phyloP scores from a whole-genome alignment of 2,797 vertebrate genomes.

The Fratercula arctica region DNA sequence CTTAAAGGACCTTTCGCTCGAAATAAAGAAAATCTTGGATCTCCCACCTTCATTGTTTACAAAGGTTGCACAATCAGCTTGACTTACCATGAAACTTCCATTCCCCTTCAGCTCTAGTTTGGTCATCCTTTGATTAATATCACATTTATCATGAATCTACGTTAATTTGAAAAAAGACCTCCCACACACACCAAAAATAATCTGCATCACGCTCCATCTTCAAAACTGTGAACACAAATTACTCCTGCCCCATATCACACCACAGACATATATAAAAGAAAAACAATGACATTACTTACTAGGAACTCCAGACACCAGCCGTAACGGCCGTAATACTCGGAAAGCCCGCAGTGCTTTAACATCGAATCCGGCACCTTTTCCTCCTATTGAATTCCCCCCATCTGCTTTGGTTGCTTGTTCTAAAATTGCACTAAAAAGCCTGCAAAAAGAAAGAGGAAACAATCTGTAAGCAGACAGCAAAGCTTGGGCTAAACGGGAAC shows the following conservation, averaged over 20 bases:
- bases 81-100: not conserved
- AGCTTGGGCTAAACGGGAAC: conserved; percentile 28
- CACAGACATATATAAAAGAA: not conserved
- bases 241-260: not conserved
- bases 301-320: conserved; percentile 97
- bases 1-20: not conserved
- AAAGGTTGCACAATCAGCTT: not conserved
- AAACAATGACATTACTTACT: conserved; percentile 83
- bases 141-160: not conserved
- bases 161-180: not conserved
- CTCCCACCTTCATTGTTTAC: not conserved
- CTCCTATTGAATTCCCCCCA: conserved; percentile 92
- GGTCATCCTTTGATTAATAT: not conserved
- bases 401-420: conserved; percentile 99
- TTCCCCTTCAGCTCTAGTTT: not conserved
- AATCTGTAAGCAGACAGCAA: conserved; percentile 55
- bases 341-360: conserved; percentile 98
- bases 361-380: conserved; percentile 96
- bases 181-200: not conserved
- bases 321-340: conserved; percentile 92
- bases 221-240: not conserved
- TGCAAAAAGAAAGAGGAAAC: conserved; percentile 73
- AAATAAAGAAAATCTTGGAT: not conserved
- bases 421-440: conserved; percentile 99
- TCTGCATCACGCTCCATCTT: not conserved